phyloP scores from a whole-genome alignment of 2,888 invertebrate species.

The Tribolium freemani region DNA sequence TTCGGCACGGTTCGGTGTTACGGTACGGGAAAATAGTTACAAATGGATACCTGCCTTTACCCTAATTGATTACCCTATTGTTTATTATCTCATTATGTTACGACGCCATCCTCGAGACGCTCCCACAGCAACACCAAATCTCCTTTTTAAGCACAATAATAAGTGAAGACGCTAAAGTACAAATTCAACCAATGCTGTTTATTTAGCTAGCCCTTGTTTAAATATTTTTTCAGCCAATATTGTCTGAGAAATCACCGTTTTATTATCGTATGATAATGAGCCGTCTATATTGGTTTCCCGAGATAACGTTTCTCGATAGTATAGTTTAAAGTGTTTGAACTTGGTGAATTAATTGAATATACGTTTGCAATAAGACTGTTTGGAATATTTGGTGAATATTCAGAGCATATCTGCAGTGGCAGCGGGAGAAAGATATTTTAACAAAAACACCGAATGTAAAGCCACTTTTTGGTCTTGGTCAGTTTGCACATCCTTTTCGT shows the following conservation, averaged over 20 bases:
- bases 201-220: not conserved
- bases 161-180: not conserved
- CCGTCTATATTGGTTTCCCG: not conserved
- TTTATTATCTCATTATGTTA: conserved; percentile 9
- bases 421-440: not conserved
- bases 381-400: not conserved
- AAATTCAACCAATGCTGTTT: not conserved
- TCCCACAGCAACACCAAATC: not conserved
- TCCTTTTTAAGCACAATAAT: not conserved
- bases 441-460: not conserved
- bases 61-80: conserved; percentile 7
- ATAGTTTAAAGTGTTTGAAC: conserved; percentile 6
- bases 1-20: too few species aligned
- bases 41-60: too few species aligned
- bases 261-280: conserved; percentile 20
- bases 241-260: conserved; percentile 3
- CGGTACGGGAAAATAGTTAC: too few species aligned
- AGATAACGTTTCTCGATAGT: conserved; percentile 13
- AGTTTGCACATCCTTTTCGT: conserved; percentile 1
- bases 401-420: not conserved
- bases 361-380: not conserved
- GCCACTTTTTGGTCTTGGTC: not conserved
- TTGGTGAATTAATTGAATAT: conserved; percentile 2
- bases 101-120: not conserved
- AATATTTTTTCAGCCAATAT: conserved; percentile 12